phyloP scores from a whole-genome alignment of 2,888 invertebrate species.

The Drosophila engyochracea region DNA sequence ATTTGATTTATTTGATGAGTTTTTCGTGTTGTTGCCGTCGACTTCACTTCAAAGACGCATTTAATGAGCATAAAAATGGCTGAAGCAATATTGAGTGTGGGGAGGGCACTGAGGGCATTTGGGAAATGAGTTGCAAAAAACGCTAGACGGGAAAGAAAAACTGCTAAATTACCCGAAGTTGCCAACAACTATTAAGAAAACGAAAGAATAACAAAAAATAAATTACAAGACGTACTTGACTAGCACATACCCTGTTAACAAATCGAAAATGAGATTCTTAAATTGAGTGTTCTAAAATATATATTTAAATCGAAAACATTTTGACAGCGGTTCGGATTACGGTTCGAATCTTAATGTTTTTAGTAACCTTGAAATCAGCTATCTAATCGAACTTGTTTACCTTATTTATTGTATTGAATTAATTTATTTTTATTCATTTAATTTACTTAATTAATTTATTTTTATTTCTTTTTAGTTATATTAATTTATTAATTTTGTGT shows the following conservation, averaged over 20 bases:
- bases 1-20: slow-evolving; percentile 81
- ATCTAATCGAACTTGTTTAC: not conserved
- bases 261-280: not conserved
- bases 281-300: not conserved
- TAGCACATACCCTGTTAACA: not conserved
- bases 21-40: slow-evolving; percentile 55
- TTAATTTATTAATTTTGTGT: not conserved
- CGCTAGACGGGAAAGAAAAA: slow-evolving; percentile 32
- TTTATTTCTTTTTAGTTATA: not conserved
- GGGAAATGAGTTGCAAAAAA: slow-evolving; percentile 46
- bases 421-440: not conserved
- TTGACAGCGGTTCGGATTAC: not conserved
- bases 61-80: slow-evolving; percentile 72
- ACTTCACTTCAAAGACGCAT: slow-evolving; percentile 33
- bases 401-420: not conserved
- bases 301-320: not conserved
- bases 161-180: slow-evolving; percentile 42
- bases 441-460: not conserved
- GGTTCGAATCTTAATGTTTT: no score
- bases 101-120: slow-evolving; percentile 34
- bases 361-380: rapidly evolving
- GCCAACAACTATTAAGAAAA: slow-evolving; percentile 22
- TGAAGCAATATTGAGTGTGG: slow-evolving; percentile 1
- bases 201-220: not conserved
- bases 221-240: not conserved